phyloP scores from a whole-genome alignment of 1,140 invertebrate species.

The Colletes gigas region DNA sequence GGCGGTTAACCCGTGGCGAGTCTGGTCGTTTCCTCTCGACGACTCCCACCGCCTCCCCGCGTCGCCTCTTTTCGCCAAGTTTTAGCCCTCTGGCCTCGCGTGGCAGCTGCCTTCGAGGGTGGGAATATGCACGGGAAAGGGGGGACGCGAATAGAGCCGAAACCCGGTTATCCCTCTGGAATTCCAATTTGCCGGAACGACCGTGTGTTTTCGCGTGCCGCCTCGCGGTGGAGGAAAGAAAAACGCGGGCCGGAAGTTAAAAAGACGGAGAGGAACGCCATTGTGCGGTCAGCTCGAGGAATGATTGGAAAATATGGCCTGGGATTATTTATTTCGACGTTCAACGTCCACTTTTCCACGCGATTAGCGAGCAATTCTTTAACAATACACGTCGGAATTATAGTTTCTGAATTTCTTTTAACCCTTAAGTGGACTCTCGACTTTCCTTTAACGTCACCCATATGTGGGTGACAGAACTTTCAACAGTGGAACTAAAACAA shows the following conservation, averaged over 20 bases:
- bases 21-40: not conserved
- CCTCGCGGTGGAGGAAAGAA: not conserved
- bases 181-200: conserved; percentile 33
- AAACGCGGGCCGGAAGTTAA: no score
- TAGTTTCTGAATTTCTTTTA: no score
- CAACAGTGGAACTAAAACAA: no score
- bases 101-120: not conserved
- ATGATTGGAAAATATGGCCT: not conserved
- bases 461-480: no score
- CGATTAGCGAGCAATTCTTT: no score
- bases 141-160: conserved; percentile 16
- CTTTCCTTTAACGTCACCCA: no score
- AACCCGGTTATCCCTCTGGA: conserved; percentile 37
- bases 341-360: no score
- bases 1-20: conserved; percentile 12
- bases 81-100: not conserved
- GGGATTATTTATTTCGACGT: no score
- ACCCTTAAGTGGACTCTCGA: no score
- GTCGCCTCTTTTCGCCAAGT: not conserved
- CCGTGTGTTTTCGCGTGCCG: conserved; percentile 12
- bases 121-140: conserved; percentile 11
- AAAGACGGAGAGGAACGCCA: not conserved
- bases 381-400: no score
- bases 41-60: not conserved
- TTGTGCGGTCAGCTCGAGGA: not conserved